Evolutionary conservation across 1,140 invertebrate genomes (phyloP), one percentile per base, ranked within the genome.

Genomic region (Listronotus oregonensis): DNA sequence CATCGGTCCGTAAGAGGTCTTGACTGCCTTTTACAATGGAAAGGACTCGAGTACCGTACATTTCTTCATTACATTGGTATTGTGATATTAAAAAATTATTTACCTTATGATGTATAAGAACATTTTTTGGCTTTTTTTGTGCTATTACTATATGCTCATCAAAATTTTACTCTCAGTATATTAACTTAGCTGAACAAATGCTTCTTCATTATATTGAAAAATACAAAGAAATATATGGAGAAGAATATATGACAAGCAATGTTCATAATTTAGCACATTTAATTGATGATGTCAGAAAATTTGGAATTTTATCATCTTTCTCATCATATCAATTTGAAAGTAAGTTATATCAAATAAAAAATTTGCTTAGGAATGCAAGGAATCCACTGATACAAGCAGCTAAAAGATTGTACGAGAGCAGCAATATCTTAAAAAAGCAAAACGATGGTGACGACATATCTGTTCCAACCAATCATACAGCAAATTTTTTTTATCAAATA

Each of bases 221-320:
- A 0, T 71, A 56, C 40, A 47, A 15, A 61, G 49, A 64, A 12
- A 34, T 70, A 17, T 69, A 73, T 66, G 72, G 69, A n/a, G 54
- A 61, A 63, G 65, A 69, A 18, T 69, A 71, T 49, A 54, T 74
- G 2, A 69, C 67, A 1, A 74, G 69, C 43, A 72, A 72, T 54
- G 52, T 73, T 9, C 72, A 73, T 57, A 72, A 70, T 71, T 44
- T 71, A 31, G 15, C 50, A 37, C 70, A 73, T 57, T 14, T 75
- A 12, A 62, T 70, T 50, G 70, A 70, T 37, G 73, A 73, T 14
- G 71, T 75, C 9, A 59, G 42, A 63, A 70, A 32, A 46, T 75
- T 71, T 58, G 71, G 68, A 1, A 14, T 44, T n/a, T 57, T 75
- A 44, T 68, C 64, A 51, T 50, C 31, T 39, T 72, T 73, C 44